These are phyloP conservation scores for Myiozetetes cayanensis DNA, from an alignment of 2,113 vertebrate genomes.

Conservation along the genomic window DNA sequence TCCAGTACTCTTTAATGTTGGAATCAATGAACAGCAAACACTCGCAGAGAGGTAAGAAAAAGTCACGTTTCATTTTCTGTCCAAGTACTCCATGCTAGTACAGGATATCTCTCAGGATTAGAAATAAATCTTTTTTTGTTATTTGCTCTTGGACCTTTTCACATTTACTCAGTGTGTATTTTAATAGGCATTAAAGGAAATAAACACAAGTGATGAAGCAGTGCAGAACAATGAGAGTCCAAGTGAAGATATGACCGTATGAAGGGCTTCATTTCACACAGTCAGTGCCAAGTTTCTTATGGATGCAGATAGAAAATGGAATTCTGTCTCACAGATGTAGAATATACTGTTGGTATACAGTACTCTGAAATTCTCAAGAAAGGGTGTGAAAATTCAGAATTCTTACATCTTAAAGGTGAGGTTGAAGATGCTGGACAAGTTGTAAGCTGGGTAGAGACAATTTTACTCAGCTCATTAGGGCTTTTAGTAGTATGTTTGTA, in stretches of 20 bases:
- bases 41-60: constrained; percentile 90
- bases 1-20: constrained; percentile 94
- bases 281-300: background rate
- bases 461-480: background rate
- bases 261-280: background rate
- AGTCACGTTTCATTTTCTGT: background rate
- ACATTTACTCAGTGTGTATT: background rate
- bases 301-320: background rate
- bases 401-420: background rate
- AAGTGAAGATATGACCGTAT: background rate
- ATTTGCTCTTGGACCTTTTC: background rate
- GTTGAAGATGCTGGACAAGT: background rate
- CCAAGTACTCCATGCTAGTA: background rate
- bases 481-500: background rate
- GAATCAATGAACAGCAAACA: constrained; percentile 98
- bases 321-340: background rate
- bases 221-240: background rate
- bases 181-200: background rate
- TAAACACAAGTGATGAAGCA: background rate
- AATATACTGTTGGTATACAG: background rate
- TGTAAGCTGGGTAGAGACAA: background rate
- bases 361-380: background rate
- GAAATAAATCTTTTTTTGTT: background rate
- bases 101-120: background rate
- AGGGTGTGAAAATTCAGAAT: background rate